A percentile compares a stretch with the other conserved stretches of the same genome.
phyloP scores from a whole-genome alignment of 2,888 invertebrate genomes.

The Plusia festucae region DNA sequence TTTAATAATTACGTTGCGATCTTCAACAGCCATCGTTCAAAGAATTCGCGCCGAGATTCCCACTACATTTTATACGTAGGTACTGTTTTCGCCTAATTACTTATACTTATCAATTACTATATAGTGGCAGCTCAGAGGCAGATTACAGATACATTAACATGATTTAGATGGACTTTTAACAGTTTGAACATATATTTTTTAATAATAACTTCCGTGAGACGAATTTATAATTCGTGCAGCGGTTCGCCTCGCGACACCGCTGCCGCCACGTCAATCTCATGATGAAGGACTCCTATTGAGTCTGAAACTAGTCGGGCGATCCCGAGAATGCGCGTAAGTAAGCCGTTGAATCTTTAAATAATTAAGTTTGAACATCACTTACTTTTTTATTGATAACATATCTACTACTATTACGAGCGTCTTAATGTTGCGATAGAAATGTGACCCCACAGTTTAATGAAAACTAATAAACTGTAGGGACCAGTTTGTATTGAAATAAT shows the following conservation, averaged over 20 bases:
- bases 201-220: no score
- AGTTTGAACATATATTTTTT: no score
- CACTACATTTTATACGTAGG: background rate
- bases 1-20: background rate
- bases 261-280: no score
- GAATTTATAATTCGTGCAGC: no score
- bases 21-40: background rate
- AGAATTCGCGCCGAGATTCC: background rate
- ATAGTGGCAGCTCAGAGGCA: background rate
- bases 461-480: background rate
- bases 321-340: no score
- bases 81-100: background rate
- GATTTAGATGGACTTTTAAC: background rate
- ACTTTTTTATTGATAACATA: constrained; percentile 35
- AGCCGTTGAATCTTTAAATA: no score
- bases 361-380: no score
- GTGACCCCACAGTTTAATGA: background rate
- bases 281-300: no score
- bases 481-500: constrained; percentile 10
- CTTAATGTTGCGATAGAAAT: background rate
- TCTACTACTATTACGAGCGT: constrained; percentile 11
- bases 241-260: no score
- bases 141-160: background rate
- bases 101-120: background rate
- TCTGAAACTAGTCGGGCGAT: no score